Percentiles rank a stretch among this genome's conserved stretches.
Evolutionary conservation across 1,140 invertebrate species (phyloP).

Genomic region (Ostrea denselamellosa): DNA sequence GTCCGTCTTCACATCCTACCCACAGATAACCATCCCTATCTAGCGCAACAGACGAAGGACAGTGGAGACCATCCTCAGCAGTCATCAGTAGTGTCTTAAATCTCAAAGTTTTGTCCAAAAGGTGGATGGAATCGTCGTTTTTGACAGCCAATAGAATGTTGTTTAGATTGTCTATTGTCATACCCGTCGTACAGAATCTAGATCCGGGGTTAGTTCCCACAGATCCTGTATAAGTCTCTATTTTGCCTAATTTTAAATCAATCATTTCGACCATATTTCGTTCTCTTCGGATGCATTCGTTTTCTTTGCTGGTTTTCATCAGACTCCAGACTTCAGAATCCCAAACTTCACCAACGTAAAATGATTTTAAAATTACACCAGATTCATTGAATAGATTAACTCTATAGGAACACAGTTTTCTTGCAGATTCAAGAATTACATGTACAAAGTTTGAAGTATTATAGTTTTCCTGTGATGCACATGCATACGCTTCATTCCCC

Average conservation of each 20-base stretch:
- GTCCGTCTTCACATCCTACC: constrained; percentile 17
- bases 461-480: not conserved
- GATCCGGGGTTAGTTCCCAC: not conserved
- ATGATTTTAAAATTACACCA: not conserved
- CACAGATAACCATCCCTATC: not conserved
- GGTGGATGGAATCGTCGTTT: constrained; percentile 28
- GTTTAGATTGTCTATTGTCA: not conserved
- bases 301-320: not conserved
- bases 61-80: not conserved
- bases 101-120: not conserved
- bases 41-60: not conserved
- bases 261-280: not conserved
- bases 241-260: not conserved
- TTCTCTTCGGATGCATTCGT: not conserved
- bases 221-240: not conserved
- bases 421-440: not conserved
- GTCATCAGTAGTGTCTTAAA: constrained; percentile 24
- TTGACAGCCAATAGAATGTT: not conserved
- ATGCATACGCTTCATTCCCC: constrained; percentile 1
- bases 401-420: not conserved
- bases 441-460: not conserved
- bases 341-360: too few relatives aligned
- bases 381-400: not conserved
- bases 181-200: not conserved
- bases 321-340: too few relatives aligned